Evolutionary conservation across 2,113 vertebrate species (phyloP).

Genomic region (Brachyhypopomus gauderio): DNA sequence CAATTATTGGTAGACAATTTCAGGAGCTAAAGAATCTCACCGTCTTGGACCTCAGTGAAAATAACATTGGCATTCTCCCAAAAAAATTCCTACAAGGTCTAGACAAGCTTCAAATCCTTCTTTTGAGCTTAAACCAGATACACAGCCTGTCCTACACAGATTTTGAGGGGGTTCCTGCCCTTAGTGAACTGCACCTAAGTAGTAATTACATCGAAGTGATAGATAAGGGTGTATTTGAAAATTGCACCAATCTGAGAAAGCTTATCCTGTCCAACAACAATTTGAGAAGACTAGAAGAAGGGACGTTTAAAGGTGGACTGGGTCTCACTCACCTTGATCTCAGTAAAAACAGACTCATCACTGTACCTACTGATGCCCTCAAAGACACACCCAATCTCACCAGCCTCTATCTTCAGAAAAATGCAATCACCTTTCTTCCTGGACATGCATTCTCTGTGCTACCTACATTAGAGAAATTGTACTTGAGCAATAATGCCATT

Average conservation of each 20-base stretch:
- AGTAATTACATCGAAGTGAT: slow-evolving; percentile 58
- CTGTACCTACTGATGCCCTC: slow-evolving; percentile 57
- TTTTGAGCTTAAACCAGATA: slow-evolving; percentile 64
- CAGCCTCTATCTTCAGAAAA: slow-evolving; percentile 60
- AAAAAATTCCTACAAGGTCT: slow-evolving; percentile 58
- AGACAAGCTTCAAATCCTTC: slow-evolving; percentile 54
- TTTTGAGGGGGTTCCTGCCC: slow-evolving; percentile 54
- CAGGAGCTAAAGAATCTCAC: slow-evolving; percentile 52
- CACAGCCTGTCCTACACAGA: slow-evolving; percentile 46
- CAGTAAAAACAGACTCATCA: slow-evolving; percentile 59
- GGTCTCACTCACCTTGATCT: slow-evolving; percentile 63
- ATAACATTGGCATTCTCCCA: slow-evolving; percentile 56
- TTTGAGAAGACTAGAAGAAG: slow-evolving; percentile 41
- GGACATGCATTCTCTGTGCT: slow-evolving; percentile 56
- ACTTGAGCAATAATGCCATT: slow-evolving; percentile 63
- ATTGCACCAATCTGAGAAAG: slow-evolving; percentile 51
- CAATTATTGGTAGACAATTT: slow-evolving; percentile 51
- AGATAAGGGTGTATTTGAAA: slow-evolving; percentile 60
- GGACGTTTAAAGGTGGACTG: slow-evolving; percentile 56
- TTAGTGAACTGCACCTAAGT: slow-evolving; percentile 59
- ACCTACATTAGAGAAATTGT: slow-evolving; percentile 44
- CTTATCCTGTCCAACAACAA: slow-evolving; percentile 64
- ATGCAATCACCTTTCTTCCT: slow-evolving; percentile 55
- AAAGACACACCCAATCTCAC: slow-evolving; percentile 42
- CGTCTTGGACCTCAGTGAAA: slow-evolving; percentile 66